A percentile compares a stretch with the other conserved stretches of the same genome.
These are phyloP conservation scores for Cotesia typhae DNA, from an alignment of 1,140 invertebrate genomes.

Conservation along the genomic window DNA sequence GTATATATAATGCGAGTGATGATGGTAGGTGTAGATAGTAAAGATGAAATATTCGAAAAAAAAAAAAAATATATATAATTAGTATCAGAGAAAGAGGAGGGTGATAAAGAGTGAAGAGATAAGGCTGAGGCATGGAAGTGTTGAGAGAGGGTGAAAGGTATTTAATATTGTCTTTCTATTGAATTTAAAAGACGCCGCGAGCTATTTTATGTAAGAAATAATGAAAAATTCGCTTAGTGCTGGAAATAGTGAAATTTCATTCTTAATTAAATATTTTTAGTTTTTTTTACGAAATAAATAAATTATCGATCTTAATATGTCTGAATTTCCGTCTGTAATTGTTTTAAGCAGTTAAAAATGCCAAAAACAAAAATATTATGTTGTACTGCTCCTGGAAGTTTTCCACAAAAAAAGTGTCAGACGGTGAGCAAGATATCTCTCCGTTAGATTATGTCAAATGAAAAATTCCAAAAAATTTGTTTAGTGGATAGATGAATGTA, in stretches of 20 bases:
- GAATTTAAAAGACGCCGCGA: conserved; percentile 15
- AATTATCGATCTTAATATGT: too few relatives aligned
- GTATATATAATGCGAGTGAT: background rate
- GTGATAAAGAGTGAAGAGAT: background rate
- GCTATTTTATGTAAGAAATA: conserved; percentile 4
- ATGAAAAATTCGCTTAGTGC: background rate
- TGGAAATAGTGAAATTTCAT: background rate
- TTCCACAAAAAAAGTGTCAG: too few relatives aligned
- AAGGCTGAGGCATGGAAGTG: background rate
- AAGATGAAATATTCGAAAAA: background rate
- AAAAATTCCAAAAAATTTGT: too few relatives aligned
- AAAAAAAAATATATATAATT: background rate
- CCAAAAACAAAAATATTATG: too few relatives aligned
- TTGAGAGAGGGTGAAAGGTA: conserved; percentile 18
- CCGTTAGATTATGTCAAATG: too few relatives aligned
- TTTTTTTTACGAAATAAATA: too few relatives aligned
- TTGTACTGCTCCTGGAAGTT: too few relatives aligned
- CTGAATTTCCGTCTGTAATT: too few relatives aligned
- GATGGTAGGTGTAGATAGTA: background rate
- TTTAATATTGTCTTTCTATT: conserved; percentile 20
- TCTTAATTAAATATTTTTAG: background rate
- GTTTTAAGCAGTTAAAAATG: too few relatives aligned
- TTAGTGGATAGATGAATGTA: too few relatives aligned
- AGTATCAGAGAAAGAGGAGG: background rate
- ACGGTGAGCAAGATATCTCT: too few relatives aligned